Percentiles rank a stretch among this genome's conserved stretches.
Conservation (phyloP, 2,888 invertebrate species). For the Netelia virgata region DNA sequence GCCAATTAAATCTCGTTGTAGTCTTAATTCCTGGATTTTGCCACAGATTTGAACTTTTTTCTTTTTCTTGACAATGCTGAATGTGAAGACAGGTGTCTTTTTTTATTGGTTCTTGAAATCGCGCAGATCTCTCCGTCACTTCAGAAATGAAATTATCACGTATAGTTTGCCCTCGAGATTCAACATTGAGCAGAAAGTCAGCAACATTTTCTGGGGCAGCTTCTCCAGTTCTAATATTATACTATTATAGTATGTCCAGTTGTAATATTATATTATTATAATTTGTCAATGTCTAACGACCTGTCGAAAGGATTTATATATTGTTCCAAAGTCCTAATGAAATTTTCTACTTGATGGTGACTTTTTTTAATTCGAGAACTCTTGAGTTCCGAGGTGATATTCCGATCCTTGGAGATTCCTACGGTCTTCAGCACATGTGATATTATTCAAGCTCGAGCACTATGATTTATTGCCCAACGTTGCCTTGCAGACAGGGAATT, state of each 20-base stretch:
- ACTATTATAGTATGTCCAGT: no score
- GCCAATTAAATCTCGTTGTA: conserved; percentile 56
- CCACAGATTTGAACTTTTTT: conserved; percentile 38
- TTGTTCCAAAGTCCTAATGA: conserved; percentile 57
- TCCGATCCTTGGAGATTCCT: conserved; percentile 56
- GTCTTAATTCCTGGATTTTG: conserved; percentile 43
- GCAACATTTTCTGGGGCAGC: conserved; percentile 20
- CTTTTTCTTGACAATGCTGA: conserved; percentile 25
- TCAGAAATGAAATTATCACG: conserved; percentile 35
- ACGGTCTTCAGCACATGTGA: conserved; percentile 61
- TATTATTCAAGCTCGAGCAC: conserved; percentile 66
- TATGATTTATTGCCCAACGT: conserved; percentile 69
- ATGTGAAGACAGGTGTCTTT: conserved; percentile 37
- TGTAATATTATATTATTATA: conserved; percentile 33
- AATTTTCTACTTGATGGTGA: conserved; percentile 7
- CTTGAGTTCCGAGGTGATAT: conserved; percentile 54
- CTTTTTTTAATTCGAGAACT: conserved; percentile 41
- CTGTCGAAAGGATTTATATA: conserved; percentile 71
- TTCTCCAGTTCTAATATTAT: conserved; percentile 40
- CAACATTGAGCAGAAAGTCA: conserved; percentile 39
- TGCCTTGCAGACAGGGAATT: conserved; percentile 73
- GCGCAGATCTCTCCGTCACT: conserved; percentile 9
- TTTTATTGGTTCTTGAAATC: conserved; percentile 49
- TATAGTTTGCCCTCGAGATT: conserved; percentile 29
- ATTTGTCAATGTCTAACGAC: conserved; percentile 20